Evolutionary conservation across 2,113 vertebrate genomes (phyloP).

Genomic region (Corapipo altera): DNA sequence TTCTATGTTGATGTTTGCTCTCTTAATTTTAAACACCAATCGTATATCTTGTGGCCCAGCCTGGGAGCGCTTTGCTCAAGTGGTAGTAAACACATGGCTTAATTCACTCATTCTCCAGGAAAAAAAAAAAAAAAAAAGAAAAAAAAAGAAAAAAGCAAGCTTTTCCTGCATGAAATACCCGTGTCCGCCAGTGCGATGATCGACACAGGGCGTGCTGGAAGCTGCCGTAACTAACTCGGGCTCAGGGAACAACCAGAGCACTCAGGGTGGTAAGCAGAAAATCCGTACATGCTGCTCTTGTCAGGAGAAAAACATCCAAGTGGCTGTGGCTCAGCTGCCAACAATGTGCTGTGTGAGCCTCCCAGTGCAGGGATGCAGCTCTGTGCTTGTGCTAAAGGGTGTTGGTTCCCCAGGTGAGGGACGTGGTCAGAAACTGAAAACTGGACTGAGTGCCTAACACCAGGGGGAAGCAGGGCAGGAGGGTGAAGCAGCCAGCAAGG

Average conservation of each 20-base stretch:
- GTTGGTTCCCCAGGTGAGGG: background rate
- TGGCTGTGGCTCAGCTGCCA: background rate
- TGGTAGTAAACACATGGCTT: slow-evolving; percentile 23
- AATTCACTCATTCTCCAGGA: background rate
- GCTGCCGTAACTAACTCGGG: background rate
- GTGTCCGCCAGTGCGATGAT: background rate
- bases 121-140: too few relatives aligned
- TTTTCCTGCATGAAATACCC: background rate
- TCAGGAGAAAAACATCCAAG: background rate
- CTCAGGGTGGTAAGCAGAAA: background rate
- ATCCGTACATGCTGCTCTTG: background rate
- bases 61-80: slow-evolving; percentile 51
- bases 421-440: background rate
- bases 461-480: background rate
- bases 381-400: background rate
- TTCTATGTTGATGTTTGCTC: background rate
- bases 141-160: background rate
- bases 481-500: background rate
- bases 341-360: fast-evolving
- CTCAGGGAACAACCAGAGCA: background rate
- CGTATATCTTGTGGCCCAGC: slow-evolving; percentile 3
- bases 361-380: background rate
- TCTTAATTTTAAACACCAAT: slow-evolving; percentile 52
- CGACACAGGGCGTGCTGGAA: fast-evolving
- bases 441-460: background rate